Conservation (phyloP, 2,113 vertebrate species). For the Microcebus lehilahytsara region DNA sequence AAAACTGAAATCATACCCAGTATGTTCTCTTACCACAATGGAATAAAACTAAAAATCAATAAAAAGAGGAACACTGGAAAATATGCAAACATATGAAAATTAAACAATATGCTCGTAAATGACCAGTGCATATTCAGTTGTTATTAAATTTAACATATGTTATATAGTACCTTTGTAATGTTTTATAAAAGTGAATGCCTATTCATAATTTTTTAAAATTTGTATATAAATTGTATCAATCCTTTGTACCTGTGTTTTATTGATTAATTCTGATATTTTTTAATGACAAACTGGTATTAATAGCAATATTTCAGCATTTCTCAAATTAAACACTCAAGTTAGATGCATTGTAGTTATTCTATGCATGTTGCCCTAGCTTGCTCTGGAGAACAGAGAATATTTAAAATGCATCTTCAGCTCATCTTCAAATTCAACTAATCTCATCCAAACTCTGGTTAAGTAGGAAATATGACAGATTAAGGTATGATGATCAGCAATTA, state of each 20-base stretch:
- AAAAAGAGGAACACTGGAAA: too few relatives aligned
- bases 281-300: background rate
- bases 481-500: background rate
- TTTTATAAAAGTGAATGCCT: background rate
- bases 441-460: background rate
- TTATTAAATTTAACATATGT: background rate
- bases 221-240: background rate
- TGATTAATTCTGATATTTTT: background rate
- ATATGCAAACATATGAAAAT: too few relatives aligned
- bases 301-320: background rate
- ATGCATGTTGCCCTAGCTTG: background rate
- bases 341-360: background rate
- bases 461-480: background rate
- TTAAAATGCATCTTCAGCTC: conserved; percentile 11
- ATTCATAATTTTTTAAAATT: background rate
- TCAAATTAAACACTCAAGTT: background rate
- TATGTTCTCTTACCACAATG: too few relatives aligned
- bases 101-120: too few relatives aligned
- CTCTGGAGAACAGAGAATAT: background rate
- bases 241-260: background rate
- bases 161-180: background rate
- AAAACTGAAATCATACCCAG: too few relatives aligned
- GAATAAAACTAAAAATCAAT: too few relatives aligned
- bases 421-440: conserved; percentile 32
- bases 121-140: background rate